phyloP scores from a whole-genome alignment of 1,140 invertebrate species.

The Panulirus ornatus region DNA sequence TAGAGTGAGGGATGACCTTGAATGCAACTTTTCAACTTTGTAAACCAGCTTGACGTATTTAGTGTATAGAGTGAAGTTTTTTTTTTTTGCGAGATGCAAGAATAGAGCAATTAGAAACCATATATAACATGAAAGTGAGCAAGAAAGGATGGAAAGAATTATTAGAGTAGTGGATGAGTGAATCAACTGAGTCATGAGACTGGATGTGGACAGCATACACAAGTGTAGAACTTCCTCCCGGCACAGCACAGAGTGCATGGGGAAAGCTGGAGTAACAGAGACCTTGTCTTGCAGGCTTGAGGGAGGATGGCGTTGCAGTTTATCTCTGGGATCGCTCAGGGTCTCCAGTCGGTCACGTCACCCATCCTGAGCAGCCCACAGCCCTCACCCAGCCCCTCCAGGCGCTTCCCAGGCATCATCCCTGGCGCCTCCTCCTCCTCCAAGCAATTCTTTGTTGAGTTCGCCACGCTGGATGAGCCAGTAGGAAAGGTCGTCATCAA shows the following conservation, averaged over 20 bases:
- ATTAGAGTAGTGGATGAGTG: too few relatives aligned
- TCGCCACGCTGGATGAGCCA: slow-evolving; percentile 12
- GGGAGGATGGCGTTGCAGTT: slow-evolving; percentile 22
- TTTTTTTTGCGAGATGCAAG: too few relatives aligned
- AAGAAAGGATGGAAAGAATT: too few relatives aligned
- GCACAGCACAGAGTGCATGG: too few relatives aligned
- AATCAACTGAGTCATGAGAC: too few relatives aligned
- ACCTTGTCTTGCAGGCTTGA: background rate
- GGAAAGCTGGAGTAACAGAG: too few relatives aligned
- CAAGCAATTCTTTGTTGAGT: slow-evolving; percentile 23
- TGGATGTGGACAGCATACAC: too few relatives aligned
- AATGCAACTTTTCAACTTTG: too few relatives aligned
- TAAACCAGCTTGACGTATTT: too few relatives aligned
- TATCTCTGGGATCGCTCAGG: slow-evolving; percentile 15
- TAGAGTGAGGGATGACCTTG: too few relatives aligned
- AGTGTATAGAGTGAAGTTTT: too few relatives aligned
- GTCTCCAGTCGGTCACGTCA: background rate
- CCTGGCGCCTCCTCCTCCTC: background rate
- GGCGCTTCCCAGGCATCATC: background rate
- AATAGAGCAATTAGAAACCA: background rate
- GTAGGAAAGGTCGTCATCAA: slow-evolving; percentile 27
- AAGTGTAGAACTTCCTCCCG: too few relatives aligned
- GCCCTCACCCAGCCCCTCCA: background rate
- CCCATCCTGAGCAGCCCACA: background rate
- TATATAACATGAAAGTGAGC: background rate